phyloP scores from a whole-genome alignment of 1,140 invertebrate species.

The Pogonus chalceus region DNA sequence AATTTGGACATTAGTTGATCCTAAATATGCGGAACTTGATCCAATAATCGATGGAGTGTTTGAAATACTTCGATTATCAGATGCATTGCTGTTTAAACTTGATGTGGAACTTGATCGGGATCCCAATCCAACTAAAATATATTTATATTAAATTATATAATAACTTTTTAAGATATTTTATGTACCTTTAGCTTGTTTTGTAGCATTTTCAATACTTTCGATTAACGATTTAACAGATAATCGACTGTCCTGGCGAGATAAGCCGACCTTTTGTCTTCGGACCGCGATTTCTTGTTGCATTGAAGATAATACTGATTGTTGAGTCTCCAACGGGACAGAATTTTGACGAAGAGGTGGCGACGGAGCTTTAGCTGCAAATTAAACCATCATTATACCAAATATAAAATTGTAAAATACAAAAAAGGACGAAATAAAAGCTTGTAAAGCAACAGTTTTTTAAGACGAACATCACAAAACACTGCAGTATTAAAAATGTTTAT shows the following conservation, averaged over 20 bases:
- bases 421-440: too few relatives aligned
- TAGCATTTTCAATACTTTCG: conserved; percentile 79
- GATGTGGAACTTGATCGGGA: conserved; percentile 47
- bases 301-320: conserved; percentile 40
- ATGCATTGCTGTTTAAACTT: conserved; percentile 43
- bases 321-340: conserved; percentile 35
- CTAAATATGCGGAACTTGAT: neutral
- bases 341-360: conserved; percentile 7
- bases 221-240: conserved; percentile 82
- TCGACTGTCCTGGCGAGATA: conserved; percentile 62
- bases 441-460: too few relatives aligned
- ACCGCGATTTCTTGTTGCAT: conserved; percentile 48
- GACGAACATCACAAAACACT: too few relatives aligned
- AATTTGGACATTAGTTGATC: neutral
- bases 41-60: neutral
- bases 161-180: neutral
- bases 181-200: conserved; percentile 58
- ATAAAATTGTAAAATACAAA: too few relatives aligned
- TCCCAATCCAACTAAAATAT: neutral
- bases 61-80: conserved; percentile 25
- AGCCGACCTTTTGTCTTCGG: conserved; percentile 45
- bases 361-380: conserved; percentile 8
- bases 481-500: too few relatives aligned
- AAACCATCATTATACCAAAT: too few relatives aligned
- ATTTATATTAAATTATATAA: neutral